Base-by-base conservation (phyloP, 1,140 invertebrate species). In the Sarcophaga peregrina region DNA sequence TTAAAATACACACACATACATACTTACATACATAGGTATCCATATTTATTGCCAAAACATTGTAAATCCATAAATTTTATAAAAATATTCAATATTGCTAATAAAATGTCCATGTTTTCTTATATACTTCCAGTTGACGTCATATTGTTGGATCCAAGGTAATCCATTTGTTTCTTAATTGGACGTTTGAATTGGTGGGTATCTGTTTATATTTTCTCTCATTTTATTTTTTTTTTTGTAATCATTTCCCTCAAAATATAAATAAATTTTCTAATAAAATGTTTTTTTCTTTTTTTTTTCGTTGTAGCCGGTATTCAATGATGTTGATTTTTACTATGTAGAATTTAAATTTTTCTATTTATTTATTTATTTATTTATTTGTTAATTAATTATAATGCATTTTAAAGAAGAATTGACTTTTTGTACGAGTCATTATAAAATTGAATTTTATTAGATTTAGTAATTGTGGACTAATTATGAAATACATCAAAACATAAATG, bases 401-500 rank as follows among this genome's bases (percentile, higher is more conserved):
- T 78, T 25, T 48, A 48, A 37, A n/a, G n/a, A 76, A 45, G 45
- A 76, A 76, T 76, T 5, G 47, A 76, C 74, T 76, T 76, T 76
- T 50, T 76, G n/a, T 68, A 68, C 62, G 20, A 68, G 62, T 68
- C 74, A 7, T 8, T 78, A n/a, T 46, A 17, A n/a, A 11, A 25
- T 78, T 52, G 47, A 17, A 20, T 78, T 78, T 78, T 78, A 50
- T 78, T 52, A 76, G n/a, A 58, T n/a, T 58, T 58, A 68, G 62
- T 68, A 37, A 7, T 20, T 52, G 20, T 78, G 17, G 50, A 15
- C 10, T 78, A 17, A 52, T 78, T 78, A 78, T 78, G 75, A 78
- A 78, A 78, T 52, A 48, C 47, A 76, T 46, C 45, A 76, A 48
- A 76, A 48, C 75, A 75, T 46, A 37, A 46, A 46, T 5, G 10